phyloP scores from a whole-genome alignment of 2,113 vertebrate genomes.

The Spilogale gracilis region DNA sequence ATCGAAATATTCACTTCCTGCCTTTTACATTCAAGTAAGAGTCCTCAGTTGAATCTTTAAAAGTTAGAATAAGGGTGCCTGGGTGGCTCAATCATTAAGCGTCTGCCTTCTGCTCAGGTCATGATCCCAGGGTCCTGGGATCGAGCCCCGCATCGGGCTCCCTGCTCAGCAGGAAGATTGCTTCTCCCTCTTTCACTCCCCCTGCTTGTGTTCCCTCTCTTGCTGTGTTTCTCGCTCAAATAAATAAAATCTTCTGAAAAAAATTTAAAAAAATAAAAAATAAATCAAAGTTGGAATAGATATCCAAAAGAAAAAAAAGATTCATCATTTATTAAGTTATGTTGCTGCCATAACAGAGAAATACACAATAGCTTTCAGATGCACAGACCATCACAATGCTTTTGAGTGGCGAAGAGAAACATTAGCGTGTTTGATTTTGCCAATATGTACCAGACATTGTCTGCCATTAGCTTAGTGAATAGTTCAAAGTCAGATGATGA shows the following conservation, averaged over 20 bases:
- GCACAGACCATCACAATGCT: neutral
- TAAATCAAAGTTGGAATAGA: neutral
- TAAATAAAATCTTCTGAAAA: no score
- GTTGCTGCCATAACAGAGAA: neutral
- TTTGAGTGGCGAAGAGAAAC: neutral
- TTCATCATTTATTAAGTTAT: neutral
- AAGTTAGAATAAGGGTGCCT: neutral
- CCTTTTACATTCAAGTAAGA: conserved; percentile 1
- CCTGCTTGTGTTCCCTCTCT: no score
- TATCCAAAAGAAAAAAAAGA: conserved; percentile 35
- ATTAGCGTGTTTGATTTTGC: neutral
- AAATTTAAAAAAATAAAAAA: no score
- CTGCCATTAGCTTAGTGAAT: neutral
- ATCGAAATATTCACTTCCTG: neutral
- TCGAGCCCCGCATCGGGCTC: no score
- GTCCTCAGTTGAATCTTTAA: neutral
- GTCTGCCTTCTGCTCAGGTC: no score
- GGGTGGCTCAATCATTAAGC: no score
- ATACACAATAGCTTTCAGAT: neutral
- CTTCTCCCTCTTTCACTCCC: no score
- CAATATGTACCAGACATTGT: neutral
- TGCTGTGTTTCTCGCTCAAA: no score
- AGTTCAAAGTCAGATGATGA: neutral
- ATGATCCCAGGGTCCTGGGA: no score
- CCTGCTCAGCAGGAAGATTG: no score